A percentile compares a stretch with the other conserved stretches of the same genome.
phyloP scores from a whole-genome alignment of 2,113 vertebrate species.

The Globicephala melas region DNA sequence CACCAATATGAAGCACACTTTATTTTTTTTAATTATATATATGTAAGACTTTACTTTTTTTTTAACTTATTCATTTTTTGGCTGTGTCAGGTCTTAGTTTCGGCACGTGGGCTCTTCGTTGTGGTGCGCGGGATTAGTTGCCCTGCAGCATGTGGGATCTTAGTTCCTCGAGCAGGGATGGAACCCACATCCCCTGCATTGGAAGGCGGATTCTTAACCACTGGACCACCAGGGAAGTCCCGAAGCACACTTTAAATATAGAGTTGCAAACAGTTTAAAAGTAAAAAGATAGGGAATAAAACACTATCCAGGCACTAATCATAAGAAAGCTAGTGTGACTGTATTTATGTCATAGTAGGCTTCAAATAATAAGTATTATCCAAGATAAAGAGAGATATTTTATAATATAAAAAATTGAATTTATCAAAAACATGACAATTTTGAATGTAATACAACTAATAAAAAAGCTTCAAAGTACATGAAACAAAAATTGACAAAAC shows the following conservation, averaged over 20 bases:
- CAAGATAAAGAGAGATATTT: background rate
- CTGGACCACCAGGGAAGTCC: too few relatives aligned
- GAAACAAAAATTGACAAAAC: slow-evolving; percentile 16
- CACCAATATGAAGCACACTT: background rate
- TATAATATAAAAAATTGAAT: background rate
- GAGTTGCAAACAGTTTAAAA: background rate
- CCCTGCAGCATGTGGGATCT: too few relatives aligned
- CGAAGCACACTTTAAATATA: background rate
- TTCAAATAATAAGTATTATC: background rate
- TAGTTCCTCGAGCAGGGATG: too few relatives aligned
- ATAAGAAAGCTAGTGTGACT: background rate
- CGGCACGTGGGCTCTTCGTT: fast-evolving
- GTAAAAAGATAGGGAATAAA: background rate
- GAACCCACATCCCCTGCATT: too few relatives aligned
- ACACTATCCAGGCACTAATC: background rate
- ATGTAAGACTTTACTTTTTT: too few relatives aligned
- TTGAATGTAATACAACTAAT: background rate
- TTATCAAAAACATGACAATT: background rate
- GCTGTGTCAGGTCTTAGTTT: too few relatives aligned
- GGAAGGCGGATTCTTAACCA: too few relatives aligned
- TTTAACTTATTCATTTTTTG: too few relatives aligned
- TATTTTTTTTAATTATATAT: background rate
- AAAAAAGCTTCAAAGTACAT: background rate
- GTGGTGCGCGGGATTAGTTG: too few relatives aligned
- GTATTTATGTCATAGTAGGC: background rate